Evolutionary conservation across 1,140 invertebrate species (phyloP).

Genomic region (Drosophila elegans): DNA sequence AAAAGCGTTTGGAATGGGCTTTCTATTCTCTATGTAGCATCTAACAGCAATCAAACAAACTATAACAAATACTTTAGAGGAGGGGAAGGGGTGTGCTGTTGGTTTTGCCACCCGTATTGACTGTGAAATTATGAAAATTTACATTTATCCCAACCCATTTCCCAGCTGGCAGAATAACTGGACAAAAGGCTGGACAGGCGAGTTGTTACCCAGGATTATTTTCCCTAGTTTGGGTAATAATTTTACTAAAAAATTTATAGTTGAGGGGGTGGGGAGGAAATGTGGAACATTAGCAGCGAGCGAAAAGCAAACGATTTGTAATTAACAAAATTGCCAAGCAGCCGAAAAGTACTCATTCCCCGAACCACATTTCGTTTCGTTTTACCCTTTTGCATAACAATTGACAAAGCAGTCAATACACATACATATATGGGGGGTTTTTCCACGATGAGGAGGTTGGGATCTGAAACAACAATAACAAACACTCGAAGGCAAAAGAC

Average conservation of each 20-base stretch:
- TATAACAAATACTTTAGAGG: constrained; percentile 50
- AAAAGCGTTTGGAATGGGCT: no score
- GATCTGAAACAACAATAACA: constrained; percentile 62
- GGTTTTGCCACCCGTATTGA: constrained; percentile 48
- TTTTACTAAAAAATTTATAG: neutral
- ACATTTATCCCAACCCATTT: constrained; percentile 53
- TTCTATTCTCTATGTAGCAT: constrained; percentile 9
- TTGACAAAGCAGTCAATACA: constrained; percentile 73
- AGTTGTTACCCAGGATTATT: neutral
- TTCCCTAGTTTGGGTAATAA: constrained; percentile 15
- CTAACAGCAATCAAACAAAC: constrained; percentile 70
- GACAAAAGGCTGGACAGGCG: constrained; percentile 29
- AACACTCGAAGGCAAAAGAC: constrained; percentile 79
- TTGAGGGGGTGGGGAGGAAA: neutral
- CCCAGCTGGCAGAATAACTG: neutral
- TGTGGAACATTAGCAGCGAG: constrained; percentile 65
- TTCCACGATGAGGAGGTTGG: neutral
- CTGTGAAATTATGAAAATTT: constrained; percentile 79
- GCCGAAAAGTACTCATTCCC: constrained; percentile 30
- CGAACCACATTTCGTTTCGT: neutral
- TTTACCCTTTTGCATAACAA: constrained; percentile 58
- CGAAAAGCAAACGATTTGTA: constrained; percentile 83
- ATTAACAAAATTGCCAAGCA: constrained; percentile 85
- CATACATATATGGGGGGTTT: constrained; percentile 11
- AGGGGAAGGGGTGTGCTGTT: neutral